These are phyloP conservation scores for Malacoctenus gilli DNA, from an alignment of 2,797 vertebrate genomes.

Conservation along the genomic window DNA sequence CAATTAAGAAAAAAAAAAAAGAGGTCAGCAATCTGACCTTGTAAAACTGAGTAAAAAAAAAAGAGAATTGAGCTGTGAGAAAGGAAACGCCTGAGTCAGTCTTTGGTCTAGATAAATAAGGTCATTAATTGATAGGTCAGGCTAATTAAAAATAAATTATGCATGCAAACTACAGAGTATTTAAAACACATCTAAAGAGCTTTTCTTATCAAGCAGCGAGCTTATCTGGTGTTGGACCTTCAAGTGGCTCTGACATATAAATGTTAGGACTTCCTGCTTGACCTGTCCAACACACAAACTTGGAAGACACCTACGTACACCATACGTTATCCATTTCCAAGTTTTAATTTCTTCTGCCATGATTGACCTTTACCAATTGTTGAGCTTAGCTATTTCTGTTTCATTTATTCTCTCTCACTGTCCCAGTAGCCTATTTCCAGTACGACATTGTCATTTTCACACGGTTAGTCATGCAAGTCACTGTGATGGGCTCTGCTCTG, in stretches of 20 bases:
- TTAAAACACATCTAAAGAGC: slow-evolving; percentile 9
- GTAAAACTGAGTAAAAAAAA: slow-evolving; percentile 1
- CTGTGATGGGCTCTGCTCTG: neutral
- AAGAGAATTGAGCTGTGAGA: neutral
- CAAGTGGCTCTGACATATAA: slow-evolving; percentile 45
- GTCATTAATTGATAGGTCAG: neutral
- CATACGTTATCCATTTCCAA: slow-evolving; percentile 26
- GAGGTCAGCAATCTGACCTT: slow-evolving; percentile 3
- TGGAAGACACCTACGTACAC: slow-evolving; percentile 20
- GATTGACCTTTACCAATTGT: neutral
- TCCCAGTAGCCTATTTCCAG: slow-evolving; percentile 2
- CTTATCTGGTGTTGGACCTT: slow-evolving; percentile 34
- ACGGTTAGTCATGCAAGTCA: neutral
- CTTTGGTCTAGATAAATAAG: neutral
- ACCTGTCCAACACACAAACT: slow-evolving; percentile 36
- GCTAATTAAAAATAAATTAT: slow-evolving; percentile 13
- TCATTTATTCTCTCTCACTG: slow-evolving; percentile 2
- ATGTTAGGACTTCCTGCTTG: slow-evolving; percentile 21
- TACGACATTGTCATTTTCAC: neutral
- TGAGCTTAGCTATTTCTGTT: neutral
- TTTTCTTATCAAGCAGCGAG: neutral
- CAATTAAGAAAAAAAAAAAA: neutral
- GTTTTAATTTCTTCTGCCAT: slow-evolving; percentile 14
- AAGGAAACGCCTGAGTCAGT: slow-evolving; percentile 4
- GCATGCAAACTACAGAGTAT: slow-evolving; percentile 21